phyloP scores from a whole-genome alignment of 1,140 invertebrate genomes.

The Coelopa frigida region DNA sequence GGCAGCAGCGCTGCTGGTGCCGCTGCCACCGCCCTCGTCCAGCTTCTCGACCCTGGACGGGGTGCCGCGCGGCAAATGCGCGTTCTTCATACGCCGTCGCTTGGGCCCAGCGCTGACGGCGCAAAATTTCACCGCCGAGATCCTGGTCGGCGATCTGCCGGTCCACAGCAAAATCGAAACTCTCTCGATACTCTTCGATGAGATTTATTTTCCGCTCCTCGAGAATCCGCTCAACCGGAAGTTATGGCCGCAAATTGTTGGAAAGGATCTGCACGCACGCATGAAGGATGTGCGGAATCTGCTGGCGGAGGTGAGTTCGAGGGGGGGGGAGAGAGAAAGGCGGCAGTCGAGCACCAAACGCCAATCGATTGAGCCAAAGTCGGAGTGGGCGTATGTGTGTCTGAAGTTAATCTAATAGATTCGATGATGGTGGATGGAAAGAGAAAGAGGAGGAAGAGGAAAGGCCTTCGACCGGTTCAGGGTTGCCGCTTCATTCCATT shows the following conservation, averaged over 20 bases:
- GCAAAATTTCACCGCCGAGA: conserved; percentile 51
- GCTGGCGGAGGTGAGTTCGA: conserved; percentile 54
- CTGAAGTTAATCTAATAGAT: too few relatives aligned
- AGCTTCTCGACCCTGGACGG: conserved; percentile 38
- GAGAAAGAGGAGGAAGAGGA: not conserved
- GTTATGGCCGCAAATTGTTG: conserved; percentile 62
- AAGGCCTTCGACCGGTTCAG: not conserved
- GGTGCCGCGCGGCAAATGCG: conserved; percentile 51
- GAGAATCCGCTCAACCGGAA: conserved; percentile 54
- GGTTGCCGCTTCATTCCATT: conserved; percentile 19
- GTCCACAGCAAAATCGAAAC: conserved; percentile 52
- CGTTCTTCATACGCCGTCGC: conserved; percentile 61
- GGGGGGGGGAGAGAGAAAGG: not conserved
- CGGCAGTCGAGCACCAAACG: too few relatives aligned
- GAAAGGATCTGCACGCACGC: conserved; percentile 62
- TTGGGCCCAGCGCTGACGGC: conserved; percentile 47
- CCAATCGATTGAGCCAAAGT: too few relatives aligned
- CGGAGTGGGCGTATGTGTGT: too few relatives aligned
- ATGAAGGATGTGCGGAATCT: conserved; percentile 62
- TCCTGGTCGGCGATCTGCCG: conserved; percentile 70
- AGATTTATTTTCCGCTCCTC: conserved; percentile 64
- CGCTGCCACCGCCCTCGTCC: conserved; percentile 30
- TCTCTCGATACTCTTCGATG: conserved; percentile 63
- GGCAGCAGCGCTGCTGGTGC: conserved; percentile 21
- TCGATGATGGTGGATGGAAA: too few relatives aligned